phyloP scores from a whole-genome alignment of 1,140 invertebrate species.

The Thaumetopoea pityocampa region DNA sequence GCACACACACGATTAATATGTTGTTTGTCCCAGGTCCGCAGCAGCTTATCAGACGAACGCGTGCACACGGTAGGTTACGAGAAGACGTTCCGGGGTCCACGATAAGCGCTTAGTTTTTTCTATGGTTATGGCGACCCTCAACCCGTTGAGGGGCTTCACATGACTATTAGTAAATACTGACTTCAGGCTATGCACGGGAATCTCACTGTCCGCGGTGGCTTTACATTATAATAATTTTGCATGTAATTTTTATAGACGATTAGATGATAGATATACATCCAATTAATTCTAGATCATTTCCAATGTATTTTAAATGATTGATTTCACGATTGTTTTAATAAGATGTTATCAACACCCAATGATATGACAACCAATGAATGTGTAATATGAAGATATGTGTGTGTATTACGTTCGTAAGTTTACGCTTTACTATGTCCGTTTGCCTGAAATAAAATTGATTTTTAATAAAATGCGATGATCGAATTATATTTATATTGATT shows the following conservation, averaged over 20 bases:
- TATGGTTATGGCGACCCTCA: constrained; percentile 22
- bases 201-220: constrained; percentile 12
- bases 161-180: constrained; percentile 14
- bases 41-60: too few species aligned
- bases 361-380: constrained; percentile 3
- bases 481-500: constrained; percentile 13
- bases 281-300: too few species aligned
- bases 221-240: background rate
- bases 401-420: constrained; percentile 9
- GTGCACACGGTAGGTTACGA: too few species aligned
- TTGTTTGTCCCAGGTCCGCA: too few species aligned
- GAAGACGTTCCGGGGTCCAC: too few species aligned
- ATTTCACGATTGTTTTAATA: too few species aligned
- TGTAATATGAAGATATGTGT: background rate
- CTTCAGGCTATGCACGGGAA: constrained; percentile 5
- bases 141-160: constrained; percentile 25
- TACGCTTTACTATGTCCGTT: constrained; percentile 28
- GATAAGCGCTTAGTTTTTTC: background rate
- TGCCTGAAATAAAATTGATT: constrained; percentile 24
- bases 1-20: too few species aligned
- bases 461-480: constrained; percentile 6
- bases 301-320: too few species aligned
- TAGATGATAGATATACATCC: too few species aligned
- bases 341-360: constrained; percentile 8
- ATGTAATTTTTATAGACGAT: background rate